Evolutionary conservation across 2,888 invertebrate genomes (phyloP), one percentile per base, ranked within the genome.

Genomic region (Ormyrus pomaceus): DNA sequence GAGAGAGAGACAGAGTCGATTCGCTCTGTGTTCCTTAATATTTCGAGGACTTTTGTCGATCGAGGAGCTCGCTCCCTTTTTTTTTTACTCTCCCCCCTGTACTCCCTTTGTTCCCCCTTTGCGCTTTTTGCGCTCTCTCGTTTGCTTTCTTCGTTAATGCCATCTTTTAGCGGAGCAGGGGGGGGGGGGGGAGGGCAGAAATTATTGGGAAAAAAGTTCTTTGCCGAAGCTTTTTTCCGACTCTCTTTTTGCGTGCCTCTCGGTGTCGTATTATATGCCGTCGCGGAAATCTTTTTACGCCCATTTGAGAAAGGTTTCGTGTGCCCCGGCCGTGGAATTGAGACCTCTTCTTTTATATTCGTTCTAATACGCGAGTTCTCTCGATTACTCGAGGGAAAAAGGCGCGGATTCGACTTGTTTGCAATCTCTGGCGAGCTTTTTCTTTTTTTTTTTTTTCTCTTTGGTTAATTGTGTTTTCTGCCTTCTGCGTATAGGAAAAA

Each of bases 261-360:
- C 11, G n/a, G 19, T 10, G 56, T n/a, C 11, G 55, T 34, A 58
- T 58, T 56, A 69, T 3, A 45, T 11, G 53, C 10, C 13, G 64
- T 68, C 55, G 58, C 58, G 6, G 48, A 69, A 69, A 69, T 69
- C 56, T 9, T 58, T 69, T 69, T 58, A 69, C 58, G 58, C 58
- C 58, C 69, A 58, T 69, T 69, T 34, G 13, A 11, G 55, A 19
- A 19, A 19, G 53, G 66, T 13, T 13, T 13, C 50, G 53, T 6
- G 66, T 9, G 11, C 10, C 34, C 53, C 66, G 66, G 51, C 53
- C 53, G 11, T 6, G 66, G 55, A 34, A 69, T n/a, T 55, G 69
- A 58, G 19, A 69, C 45, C 11, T 5, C 3, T 7, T 5, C 13
- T 68, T 68, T 68, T 55, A 46, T 69, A n/a, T 55, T 48, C 46